Percentiles rank a stretch among this genome's conserved stretches.
phyloP scores from a whole-genome alignment of 2,888 invertebrate species.

The Cactoblastis cactorum region DNA sequence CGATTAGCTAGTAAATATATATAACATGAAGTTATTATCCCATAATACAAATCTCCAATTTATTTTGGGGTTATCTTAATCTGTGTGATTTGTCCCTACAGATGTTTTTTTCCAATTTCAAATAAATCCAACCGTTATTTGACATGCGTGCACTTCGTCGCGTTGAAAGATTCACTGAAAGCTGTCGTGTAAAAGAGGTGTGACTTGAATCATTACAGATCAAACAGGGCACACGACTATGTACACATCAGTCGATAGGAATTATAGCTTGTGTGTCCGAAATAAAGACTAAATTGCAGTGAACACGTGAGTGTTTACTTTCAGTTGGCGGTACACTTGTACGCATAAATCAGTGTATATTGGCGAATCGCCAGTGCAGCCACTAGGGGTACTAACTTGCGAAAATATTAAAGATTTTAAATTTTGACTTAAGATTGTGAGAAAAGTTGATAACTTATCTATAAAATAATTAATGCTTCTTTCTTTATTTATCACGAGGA shows the following conservation, averaged over 20 bases:
- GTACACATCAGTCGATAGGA: background rate
- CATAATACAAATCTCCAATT: too few relatives aligned
- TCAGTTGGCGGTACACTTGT: background rate
- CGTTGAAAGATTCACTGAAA: background rate
- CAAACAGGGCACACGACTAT: background rate
- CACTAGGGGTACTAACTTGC: background rate
- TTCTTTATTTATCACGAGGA: too few relatives aligned
- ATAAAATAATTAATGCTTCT: too few relatives aligned
- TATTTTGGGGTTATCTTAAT: too few relatives aligned
- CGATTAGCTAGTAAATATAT: too few relatives aligned
- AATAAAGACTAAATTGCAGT: background rate
- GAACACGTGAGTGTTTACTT: background rate
- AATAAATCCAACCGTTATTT: background rate
- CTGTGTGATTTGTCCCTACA: too few relatives aligned
- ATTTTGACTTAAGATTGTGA: too few relatives aligned
- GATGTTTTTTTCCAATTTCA: too few relatives aligned
- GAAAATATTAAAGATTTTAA: too few relatives aligned
- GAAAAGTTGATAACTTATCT: too few relatives aligned
- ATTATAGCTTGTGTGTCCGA: background rate
- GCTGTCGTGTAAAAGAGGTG: background rate
- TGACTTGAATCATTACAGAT: background rate
- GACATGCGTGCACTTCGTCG: background rate
- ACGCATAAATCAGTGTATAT: slow-evolving; percentile 3
- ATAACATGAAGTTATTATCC: too few relatives aligned
- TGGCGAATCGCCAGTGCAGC: slow-evolving; percentile 7